Evolutionary conservation across 2,113 vertebrate species (phyloP), one percentile per base, ranked within the genome.

Genomic region (Ardeotis arabs): DNA sequence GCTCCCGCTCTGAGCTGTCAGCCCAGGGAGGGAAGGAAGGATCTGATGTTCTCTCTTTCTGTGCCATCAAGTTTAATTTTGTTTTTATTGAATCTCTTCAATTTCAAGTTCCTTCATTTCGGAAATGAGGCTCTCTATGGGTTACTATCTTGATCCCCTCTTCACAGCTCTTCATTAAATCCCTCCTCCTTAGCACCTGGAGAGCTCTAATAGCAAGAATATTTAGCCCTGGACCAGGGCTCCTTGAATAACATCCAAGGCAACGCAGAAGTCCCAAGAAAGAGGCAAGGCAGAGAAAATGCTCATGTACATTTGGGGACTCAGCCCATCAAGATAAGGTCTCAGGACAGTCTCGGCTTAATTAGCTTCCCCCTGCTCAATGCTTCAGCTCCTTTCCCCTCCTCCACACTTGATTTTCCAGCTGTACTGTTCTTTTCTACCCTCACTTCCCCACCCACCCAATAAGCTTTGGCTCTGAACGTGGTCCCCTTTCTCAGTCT

Each of bases 351-450:
- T 89, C 87, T 95, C 58, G 58, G 77, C 45, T 95, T 94, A 96
- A 97, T 87, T 87, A 89, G 45, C 27, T 89, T 84, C 14, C 62
- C 70, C 31, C 66, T 81, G 33, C 76, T 87, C 73, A 56, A 8
- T 35, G 69, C 45, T 91, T 76, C 84, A 77, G 79, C 75, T 90
- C 66, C 87, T 90, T 77, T 93, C 94, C 91, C 93, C 76, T 92
- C 95, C 93, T 93, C 91, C 89, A 94, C 81, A 93, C 91, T 90
- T 66, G 90, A 89, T 95, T 95, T 96, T 96, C 96, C 90, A 95
- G 93, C 77, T 95, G 67, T 58, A 67, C 90, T 29, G 14, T 81
- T 91, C 64, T 96, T 84, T 92, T 89, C 86, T 87, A 58, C 45
- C 62, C 63, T 90, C 1, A 6, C 70, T 88, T 94, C 96, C 74